Evolutionary conservation across 2,797 vertebrate species (phyloP).

Genomic region (Phoeniculus purpureus): DNA sequence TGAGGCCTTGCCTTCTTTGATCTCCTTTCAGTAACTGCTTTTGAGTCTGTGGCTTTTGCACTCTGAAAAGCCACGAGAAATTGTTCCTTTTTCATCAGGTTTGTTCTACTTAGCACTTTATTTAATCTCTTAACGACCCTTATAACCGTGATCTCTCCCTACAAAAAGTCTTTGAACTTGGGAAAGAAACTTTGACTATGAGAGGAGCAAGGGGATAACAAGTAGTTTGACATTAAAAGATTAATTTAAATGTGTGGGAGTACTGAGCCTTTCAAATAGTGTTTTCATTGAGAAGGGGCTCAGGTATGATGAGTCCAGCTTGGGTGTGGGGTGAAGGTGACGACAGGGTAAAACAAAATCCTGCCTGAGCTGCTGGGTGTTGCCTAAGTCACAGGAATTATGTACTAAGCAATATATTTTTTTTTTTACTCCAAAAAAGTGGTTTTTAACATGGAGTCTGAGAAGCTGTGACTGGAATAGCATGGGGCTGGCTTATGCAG

Average conservation of each 20-base stretch:
- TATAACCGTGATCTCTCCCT: rapidly evolving
- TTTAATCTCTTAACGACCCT: not conserved
- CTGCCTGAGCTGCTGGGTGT: not conserved
- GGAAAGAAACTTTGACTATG: not conserved
- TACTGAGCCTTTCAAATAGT: not conserved
- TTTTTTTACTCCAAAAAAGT: not conserved
- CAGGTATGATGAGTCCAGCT: not conserved
- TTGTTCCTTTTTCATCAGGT: not conserved
- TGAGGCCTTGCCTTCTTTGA: not conserved
- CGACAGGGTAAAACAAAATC: not conserved
- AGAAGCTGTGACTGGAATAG: not conserved
- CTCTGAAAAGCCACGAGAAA: not conserved
- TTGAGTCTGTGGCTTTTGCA: not conserved
- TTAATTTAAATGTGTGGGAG: not conserved
- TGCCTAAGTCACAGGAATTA: not conserved
- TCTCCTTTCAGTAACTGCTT: not conserved
- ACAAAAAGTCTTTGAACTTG: not conserved
- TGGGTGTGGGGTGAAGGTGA: not conserved
- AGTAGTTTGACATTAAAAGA: not conserved
- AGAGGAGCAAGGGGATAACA: not conserved
- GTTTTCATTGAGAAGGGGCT: not conserved
- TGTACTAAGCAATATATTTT: not conserved
- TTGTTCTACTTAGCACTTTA: not conserved
- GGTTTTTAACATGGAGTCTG: not conserved
- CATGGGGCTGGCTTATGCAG: no score